These are phyloP conservation scores for Branchipolynoe longqiensis DNA, from an alignment of 2,888 invertebrate species.

Conservation along the genomic window DNA sequence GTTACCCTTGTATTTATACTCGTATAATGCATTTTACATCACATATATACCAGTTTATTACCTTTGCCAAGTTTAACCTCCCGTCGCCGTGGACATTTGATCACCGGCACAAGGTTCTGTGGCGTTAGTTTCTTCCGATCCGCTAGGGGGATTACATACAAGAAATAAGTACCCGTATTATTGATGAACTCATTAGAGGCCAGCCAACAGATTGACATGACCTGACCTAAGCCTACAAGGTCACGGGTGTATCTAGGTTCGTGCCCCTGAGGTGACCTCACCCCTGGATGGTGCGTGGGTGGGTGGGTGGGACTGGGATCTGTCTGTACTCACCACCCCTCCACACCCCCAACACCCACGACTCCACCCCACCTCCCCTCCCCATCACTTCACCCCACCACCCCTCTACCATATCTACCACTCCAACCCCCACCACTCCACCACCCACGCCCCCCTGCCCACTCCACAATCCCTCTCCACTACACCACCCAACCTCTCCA, in stretches of 20 bases:
- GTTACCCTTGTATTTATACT: too few species aligned
- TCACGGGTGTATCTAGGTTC: slow-evolving; percentile 53
- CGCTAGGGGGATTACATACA: slow-evolving; percentile 38
- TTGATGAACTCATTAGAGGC: slow-evolving; percentile 34
- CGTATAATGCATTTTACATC: too few species aligned
- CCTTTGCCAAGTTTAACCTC: too few species aligned
- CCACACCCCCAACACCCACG: neutral
- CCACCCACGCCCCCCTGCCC: neutral
- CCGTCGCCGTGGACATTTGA: too few species aligned
- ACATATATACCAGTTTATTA: too few species aligned
- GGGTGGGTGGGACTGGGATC: too few species aligned
- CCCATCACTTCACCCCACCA: neutral
- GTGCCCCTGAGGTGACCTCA: slow-evolving; percentile 41
- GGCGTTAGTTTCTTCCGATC: slow-evolving; percentile 42
- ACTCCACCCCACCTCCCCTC: neutral
- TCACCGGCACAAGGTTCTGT: too few species aligned
- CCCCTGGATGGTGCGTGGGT: slow-evolving; percentile 53
- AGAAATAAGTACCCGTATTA: slow-evolving; percentile 20
- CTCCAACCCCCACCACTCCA: neutral
- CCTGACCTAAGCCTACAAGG: slow-evolving; percentile 42
- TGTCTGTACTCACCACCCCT: slow-evolving; percentile 14
- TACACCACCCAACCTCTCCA: neutral
- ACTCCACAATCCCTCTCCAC: neutral
- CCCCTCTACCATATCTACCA: neutral
- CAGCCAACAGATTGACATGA: slow-evolving; percentile 17